Evolutionary conservation across 2,797 vertebrate genomes (phyloP).

Genomic region (Malacoctenus gilli): DNA sequence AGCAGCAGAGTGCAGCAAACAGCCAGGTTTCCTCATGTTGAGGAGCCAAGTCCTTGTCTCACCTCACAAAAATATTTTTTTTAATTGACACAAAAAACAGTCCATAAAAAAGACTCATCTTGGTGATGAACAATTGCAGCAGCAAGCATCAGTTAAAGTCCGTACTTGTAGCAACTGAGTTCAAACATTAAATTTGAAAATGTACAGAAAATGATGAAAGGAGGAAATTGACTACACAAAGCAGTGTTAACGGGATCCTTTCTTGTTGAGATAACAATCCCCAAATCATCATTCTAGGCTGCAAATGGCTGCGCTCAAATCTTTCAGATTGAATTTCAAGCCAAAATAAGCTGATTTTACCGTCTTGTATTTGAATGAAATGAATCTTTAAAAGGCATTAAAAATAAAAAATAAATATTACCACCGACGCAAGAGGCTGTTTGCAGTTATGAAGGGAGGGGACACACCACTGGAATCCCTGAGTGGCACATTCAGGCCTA

Average conservation of each 20-base stretch:
- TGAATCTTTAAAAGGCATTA: too few species aligned
- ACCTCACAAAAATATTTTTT: slow-evolving; percentile 38
- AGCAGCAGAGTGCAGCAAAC: slow-evolving; percentile 68
- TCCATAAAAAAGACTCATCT: slow-evolving; percentile 38
- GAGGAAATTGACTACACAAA: slow-evolving; percentile 1
- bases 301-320: slow-evolving; percentile 41
- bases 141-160: slow-evolving; percentile 12
- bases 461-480: background rate
- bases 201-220: too few species aligned
- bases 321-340: slow-evolving; percentile 37
- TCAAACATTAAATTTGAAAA: background rate
- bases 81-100: slow-evolving; percentile 45
- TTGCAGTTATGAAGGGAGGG: background rate
- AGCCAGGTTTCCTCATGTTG: slow-evolving; percentile 45
- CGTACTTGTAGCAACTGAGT: slow-evolving; percentile 3
- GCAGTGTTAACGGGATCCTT: slow-evolving; percentile 16
- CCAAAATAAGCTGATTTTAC: slow-evolving; percentile 31
- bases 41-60: slow-evolving; percentile 33
- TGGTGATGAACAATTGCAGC: slow-evolving; percentile 28
- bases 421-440: too few species aligned
- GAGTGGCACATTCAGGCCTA: slow-evolving; percentile 14
- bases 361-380: too few species aligned
- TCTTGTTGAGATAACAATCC: slow-evolving; percentile 43
- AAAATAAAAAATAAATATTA: too few species aligned
- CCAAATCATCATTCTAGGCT: slow-evolving; percentile 26